Conservation (phyloP, 2,888 invertebrate species). For the Cheilosia urbana region DNA sequence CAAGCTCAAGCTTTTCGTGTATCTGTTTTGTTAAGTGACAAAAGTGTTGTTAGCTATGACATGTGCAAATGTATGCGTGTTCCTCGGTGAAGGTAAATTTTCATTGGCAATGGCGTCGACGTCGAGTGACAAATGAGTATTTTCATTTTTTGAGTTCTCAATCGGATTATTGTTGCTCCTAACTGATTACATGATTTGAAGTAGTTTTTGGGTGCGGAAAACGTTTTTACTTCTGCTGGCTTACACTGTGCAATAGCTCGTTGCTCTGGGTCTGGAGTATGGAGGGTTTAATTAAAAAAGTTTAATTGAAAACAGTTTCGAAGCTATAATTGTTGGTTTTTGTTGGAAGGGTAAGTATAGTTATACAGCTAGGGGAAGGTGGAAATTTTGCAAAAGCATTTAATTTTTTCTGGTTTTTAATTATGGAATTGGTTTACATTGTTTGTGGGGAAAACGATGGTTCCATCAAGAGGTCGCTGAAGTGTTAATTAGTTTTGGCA, state of each 20-base stretch:
- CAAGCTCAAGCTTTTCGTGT: slow-evolving; percentile 27
- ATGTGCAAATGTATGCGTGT: not conserved
- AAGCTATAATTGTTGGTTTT: slow-evolving; percentile 7
- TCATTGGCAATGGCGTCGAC: slow-evolving; percentile 50
- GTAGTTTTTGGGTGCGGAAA: not conserved
- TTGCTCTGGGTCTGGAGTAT: too few species aligned
- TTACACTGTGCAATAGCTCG: not conserved
- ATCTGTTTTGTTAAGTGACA: slow-evolving; percentile 56
- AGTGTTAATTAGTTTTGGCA: slow-evolving; percentile 34
- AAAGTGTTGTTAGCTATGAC: slow-evolving; percentile 36
- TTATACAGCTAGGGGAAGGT: not conserved
- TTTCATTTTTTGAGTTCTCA: slow-evolving; percentile 51
- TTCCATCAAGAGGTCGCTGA: not conserved
- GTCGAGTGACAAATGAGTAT: slow-evolving; percentile 57
- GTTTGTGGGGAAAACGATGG: not conserved
- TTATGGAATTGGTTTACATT: slow-evolving; percentile 3
- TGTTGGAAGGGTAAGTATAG: not conserved
- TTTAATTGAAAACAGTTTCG: slow-evolving; percentile 56
- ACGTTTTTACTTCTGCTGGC: not conserved
- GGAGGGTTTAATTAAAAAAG: slow-evolving; percentile 68
- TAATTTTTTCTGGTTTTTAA: slow-evolving; percentile 12
- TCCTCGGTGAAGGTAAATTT: not conserved
- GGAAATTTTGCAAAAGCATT: not conserved
- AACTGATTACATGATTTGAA: slow-evolving; percentile 40
- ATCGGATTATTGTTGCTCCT: slow-evolving; percentile 45